Base-by-base conservation (phyloP, 2,113 vertebrate species). In the Scomber japonicus region DNA sequence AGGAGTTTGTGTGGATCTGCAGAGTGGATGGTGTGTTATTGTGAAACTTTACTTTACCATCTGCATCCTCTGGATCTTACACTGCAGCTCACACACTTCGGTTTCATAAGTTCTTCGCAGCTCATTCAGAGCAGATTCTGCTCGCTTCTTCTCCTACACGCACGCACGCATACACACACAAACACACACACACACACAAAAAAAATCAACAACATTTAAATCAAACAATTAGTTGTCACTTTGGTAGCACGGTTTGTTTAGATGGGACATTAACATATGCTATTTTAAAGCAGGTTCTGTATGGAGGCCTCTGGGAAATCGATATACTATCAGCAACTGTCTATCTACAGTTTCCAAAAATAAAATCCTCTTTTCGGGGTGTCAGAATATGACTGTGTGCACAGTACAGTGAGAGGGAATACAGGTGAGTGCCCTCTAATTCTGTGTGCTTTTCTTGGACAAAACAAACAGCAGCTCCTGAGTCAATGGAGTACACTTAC, bases 41-140 rank as follows among this genome's bases (percentile, higher is more conserved):
- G 10, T 62, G 31, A 57, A 65, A 50, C 2, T 3, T 82, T 84
- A 98, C 97, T 3, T 82, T 84, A 98, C 97, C 95, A 96, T 96
- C 93, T 95, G 96, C 82, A 99, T 95, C 88, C 94, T 97, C 89
- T 96, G 97, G 84, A 99, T 96, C 59, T 97, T 97, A 91, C 96
- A 96, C 54, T 98, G 97, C 51, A 99, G 95, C 87, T 99, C 97
- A 81, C 94, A 97, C 83, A 98, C 95, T 94, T 99, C 97, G 14
- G 92, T 85, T 74, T 99, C 97, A 88, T 96, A 97, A 48, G 95
- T 94, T 24, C 93, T 93, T 78, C 94, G 96, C 75, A 99, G 82
- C 17, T 97, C 96, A 82, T 59, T 94, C 51, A 99, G 93, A 0
- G 95, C 93, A 11, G 95, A 93, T 66, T 98, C 97, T 14, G 96